These are phyloP conservation scores for Drosophila subobscura DNA, from an alignment of 1,140 invertebrate species.

Conservation along the genomic window DNA sequence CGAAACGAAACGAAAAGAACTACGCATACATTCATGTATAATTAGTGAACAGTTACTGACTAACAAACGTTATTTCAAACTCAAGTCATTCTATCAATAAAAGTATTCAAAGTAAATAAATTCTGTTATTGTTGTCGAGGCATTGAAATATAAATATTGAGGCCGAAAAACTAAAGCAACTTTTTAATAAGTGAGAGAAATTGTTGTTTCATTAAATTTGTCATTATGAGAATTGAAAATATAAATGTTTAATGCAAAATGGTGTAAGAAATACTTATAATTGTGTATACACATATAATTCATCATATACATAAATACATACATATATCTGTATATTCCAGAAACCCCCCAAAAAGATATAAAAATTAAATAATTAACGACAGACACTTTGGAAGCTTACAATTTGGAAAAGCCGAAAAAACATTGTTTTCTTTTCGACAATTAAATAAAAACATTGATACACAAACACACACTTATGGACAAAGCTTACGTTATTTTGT, in stretches of 20 bases:
- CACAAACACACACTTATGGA: conserved; percentile 26
- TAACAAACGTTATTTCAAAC: conserved; percentile 43
- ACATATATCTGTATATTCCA: conserved; percentile 51
- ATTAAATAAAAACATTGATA: conserved; percentile 32
- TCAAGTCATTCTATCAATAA: conserved; percentile 38
- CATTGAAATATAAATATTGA: conserved; percentile 39
- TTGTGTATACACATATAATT: conserved; percentile 46
- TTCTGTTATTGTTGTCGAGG: conserved; percentile 74
- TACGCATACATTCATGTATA: conserved; percentile 62
- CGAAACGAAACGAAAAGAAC: conserved; percentile 9
- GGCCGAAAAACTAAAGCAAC: conserved; percentile 39
- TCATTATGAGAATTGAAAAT: conserved; percentile 62
- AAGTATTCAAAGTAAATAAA: conserved; percentile 46
- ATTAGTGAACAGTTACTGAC: conserved; percentile 33
- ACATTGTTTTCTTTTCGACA: conserved; percentile 37
- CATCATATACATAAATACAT: conserved; percentile 4
- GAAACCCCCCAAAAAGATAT: conserved; percentile 23
- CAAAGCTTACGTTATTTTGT: conserved; percentile 65
- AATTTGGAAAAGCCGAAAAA: conserved; percentile 43
- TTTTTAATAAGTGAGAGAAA: conserved; percentile 66
- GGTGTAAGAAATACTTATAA: conserved; percentile 35
- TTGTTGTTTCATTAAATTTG: conserved; percentile 78
- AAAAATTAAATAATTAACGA: conserved; percentile 32
- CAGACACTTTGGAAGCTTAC: conserved; percentile 52
- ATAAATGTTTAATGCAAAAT: conserved; percentile 62